Conservation (phyloP, 2,888 invertebrate genomes). For the Argyra leucocephala region DNA sequence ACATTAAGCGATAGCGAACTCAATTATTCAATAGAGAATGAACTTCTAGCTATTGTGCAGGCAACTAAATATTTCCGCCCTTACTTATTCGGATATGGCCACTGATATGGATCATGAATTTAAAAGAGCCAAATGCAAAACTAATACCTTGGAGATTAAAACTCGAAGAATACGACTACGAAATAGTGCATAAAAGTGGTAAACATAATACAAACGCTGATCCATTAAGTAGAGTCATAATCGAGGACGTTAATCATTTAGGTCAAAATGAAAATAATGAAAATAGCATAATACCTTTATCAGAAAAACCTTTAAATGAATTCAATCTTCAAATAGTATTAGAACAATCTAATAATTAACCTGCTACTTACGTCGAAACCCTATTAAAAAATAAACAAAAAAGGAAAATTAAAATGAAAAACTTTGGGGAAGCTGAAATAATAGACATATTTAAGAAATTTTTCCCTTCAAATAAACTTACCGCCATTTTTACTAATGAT, state of each 20-base stretch:
- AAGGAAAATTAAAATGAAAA: neutral
- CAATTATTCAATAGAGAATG: slow-evolving; percentile 22
- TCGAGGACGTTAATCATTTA: slow-evolving; percentile 8
- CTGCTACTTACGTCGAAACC: slow-evolving; percentile 7
- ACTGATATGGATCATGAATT: slow-evolving; percentile 31
- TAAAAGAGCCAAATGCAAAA: slow-evolving; percentile 19
- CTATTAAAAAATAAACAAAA: slow-evolving; percentile 21
- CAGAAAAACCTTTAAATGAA: slow-evolving; percentile 21
- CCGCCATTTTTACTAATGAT: no score
- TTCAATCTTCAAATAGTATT: slow-evolving; percentile 19
- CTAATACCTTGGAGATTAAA: slow-evolving; percentile 18
- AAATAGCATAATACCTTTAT: slow-evolving; percentile 18
- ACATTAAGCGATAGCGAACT: slow-evolving; percentile 18
- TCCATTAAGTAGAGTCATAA: slow-evolving; percentile 20
- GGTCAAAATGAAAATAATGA: no score
- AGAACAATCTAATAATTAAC: slow-evolving; percentile 9
- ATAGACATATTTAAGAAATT: no score
- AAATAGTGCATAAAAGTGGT: slow-evolving; percentile 19
- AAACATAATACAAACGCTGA: slow-evolving; percentile 20
- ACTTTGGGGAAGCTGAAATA: no score
- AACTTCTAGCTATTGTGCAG: slow-evolving; percentile 23
- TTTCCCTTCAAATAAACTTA: no score
- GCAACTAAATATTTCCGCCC: slow-evolving; percentile 32
- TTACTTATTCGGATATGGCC: slow-evolving; percentile 29
- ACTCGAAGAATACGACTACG: slow-evolving; percentile 19